Percentiles rank a stretch among this genome's conserved stretches.
phyloP scores from a whole-genome alignment of 2,797 vertebrate species.

The Poliocrania exsul region DNA sequence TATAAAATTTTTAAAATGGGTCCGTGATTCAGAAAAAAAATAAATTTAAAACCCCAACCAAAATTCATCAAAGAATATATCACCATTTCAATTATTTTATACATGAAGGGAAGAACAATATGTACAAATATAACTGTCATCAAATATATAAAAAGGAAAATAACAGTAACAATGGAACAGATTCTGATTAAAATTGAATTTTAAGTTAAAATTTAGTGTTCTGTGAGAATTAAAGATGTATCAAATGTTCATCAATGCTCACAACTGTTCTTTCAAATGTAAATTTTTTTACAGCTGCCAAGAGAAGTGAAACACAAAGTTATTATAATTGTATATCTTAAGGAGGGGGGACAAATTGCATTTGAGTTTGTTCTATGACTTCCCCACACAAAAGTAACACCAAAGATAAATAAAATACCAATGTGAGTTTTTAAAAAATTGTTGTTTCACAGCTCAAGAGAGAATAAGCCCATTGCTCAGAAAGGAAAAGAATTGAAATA shows the following conservation, averaged over 20 bases:
- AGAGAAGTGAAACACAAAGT: constrained; percentile 61
- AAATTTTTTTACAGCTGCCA: constrained; percentile 56
- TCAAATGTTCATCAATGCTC: not conserved
- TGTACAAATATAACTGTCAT: not conserved
- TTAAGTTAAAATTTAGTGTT: constrained; percentile 22
- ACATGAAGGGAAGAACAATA: not conserved
- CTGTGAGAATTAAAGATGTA: constrained; percentile 44
- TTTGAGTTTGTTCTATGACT: constrained; percentile 41
- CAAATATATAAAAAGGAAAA: not conserved
- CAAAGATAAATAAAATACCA: constrained; percentile 32
- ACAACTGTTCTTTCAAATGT: constrained; percentile 7
- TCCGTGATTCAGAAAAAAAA: not conserved
- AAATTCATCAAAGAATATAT: not conserved
- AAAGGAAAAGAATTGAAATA: constrained; percentile 11
- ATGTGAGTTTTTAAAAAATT: constrained; percentile 12
- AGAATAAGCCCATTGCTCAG: not conserved
- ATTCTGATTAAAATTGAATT: constrained; percentile 51
- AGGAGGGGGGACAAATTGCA: constrained; percentile 45
- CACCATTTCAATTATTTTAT: not conserved
- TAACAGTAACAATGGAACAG: not conserved
- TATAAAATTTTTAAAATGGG: not conserved
- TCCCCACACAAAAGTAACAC: constrained; percentile 7
- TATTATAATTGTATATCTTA: constrained; percentile 62
- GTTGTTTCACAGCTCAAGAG: not conserved
- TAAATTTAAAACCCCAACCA: too few relatives aligned